These are phyloP conservation scores for Philypnodon macrostomus DNA, from an alignment of 2,797 vertebrate species.

Conservation along the genomic window DNA sequence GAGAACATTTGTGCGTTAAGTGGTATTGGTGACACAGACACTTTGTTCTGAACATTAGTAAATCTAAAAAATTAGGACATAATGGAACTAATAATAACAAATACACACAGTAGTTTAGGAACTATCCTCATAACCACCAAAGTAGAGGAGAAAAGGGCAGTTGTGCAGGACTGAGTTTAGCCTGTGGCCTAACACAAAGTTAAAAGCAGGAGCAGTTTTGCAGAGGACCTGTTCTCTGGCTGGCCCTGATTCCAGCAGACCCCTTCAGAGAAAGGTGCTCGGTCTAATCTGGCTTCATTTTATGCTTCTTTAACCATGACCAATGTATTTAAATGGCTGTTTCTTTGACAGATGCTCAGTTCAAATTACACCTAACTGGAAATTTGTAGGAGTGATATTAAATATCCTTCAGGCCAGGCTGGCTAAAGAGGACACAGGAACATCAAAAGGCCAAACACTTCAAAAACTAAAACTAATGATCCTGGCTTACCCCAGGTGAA, in stretches of 20 bases:
- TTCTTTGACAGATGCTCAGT: conserved; percentile 82
- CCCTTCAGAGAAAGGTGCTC: conserved; percentile 75
- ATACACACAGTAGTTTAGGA: too few species aligned
- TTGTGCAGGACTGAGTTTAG: conserved; percentile 44
- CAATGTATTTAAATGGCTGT: conserved; percentile 83
- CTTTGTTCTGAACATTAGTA: too few species aligned
- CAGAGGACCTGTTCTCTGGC: conserved; percentile 49
- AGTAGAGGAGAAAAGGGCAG: background rate
- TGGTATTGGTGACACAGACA: too few species aligned
- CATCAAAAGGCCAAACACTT: conserved; percentile 85
- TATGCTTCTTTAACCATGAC: conserved; percentile 84
- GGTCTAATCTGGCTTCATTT: conserved; percentile 83
- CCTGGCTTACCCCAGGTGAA: conserved; percentile 69
- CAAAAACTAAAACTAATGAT: conserved; percentile 85
- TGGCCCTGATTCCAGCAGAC: conserved; percentile 51
- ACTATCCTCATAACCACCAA: too few species aligned
- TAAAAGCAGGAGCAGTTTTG: conserved; percentile 52
- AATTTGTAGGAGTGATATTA: conserved; percentile 83
- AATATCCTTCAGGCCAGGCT: conserved; percentile 81
- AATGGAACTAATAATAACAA: too few species aligned
- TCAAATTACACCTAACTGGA: conserved; percentile 85
- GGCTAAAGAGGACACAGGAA: conserved; percentile 79
- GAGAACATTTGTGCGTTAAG: too few species aligned
- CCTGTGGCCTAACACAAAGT: conserved; percentile 53
- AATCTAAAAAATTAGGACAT: too few species aligned